Evolutionary conservation across 2,888 invertebrate genomes (phyloP).

Genomic region (Dasypogon diadema): DNA sequence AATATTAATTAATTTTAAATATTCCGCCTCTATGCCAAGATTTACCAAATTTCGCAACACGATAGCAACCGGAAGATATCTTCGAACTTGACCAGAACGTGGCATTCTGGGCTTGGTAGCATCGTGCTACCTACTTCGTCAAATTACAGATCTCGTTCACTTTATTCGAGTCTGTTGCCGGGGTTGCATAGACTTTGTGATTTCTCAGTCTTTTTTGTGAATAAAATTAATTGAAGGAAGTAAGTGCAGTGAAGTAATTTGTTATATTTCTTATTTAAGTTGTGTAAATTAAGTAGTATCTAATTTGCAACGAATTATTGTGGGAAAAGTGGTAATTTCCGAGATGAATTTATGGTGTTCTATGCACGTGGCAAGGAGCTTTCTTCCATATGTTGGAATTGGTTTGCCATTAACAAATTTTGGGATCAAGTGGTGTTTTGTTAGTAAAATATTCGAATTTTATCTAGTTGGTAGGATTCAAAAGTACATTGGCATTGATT

Average conservation of each 20-base stretch:
- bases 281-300: slow-evolving; percentile 2
- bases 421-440: neutral
- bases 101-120: slow-evolving; percentile 52
- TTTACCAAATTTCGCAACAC: neutral
- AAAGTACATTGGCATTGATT: neutral
- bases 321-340: neutral
- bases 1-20: no score
- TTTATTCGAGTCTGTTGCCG: slow-evolving; percentile 75
- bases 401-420: neutral
- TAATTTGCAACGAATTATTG: slow-evolving; percentile 28
- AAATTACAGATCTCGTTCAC: slow-evolving; percentile 40
- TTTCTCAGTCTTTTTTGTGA: slow-evolving; percentile 65
- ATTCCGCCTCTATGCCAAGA: neutral
- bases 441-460: neutral
- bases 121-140: neutral
- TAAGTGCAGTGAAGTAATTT: slow-evolving; percentile 50
- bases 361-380: slow-evolving; percentile 29
- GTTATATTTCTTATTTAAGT: slow-evolving; percentile 13
- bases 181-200: slow-evolving; percentile 71
- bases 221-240: slow-evolving; percentile 62
- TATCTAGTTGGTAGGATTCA: neutral
- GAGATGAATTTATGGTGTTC: neutral
- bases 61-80: slow-evolving; percentile 57
- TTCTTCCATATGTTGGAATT: slow-evolving; percentile 16
- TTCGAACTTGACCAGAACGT: slow-evolving; percentile 58